Evolutionary conservation across 2,113 vertebrate genomes (phyloP), one percentile per base, ranked within the genome.

Genomic region (Brachyhypopomus gauderio): DNA sequence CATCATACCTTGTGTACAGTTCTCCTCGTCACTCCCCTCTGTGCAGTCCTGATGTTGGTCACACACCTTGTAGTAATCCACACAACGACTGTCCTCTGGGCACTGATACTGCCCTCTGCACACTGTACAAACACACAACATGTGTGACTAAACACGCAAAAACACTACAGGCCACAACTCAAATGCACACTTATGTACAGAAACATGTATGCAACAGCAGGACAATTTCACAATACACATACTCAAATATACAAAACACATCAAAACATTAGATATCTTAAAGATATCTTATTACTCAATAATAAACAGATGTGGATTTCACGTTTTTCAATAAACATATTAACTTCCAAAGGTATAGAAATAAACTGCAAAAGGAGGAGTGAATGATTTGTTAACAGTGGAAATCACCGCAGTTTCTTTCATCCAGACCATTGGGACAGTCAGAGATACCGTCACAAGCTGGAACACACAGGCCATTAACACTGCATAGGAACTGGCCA

Each of bases 371-470:
- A 52, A 52, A 52, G 12, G 5, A 52, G 12, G 8, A 52, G 12
- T 52, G 0, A 11, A 52, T 52, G 45, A 52, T 52, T 52, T 52
- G 8, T 52, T 52, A 52, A 52, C 45, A 3, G 12, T 12, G 45
- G 11, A 52, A 52, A 52, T 52, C 16, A 82, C 97, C 96, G 0
- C 97, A 99, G 36, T 97, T 97, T 80, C 94, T 95, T 90, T 99
- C 97, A 41, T 99, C 97, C 55, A 97, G 90, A 45, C 94, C 96
- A 0, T 95, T 96, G 85, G 95, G 94, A 72, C 97, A 99, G 79
- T 99, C 97, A 73, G 93, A 94, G 87, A 99, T 93, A 0, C 97
- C 96, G 0, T 99, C 96, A 38, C 97, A 99, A 36, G 92, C 91
- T 0, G 96, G 93, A 19, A 98, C 96, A 0, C 97, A 99, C 70